Base-by-base conservation (phyloP, 2,888 invertebrate species). In the Erannis defoliaria region DNA sequence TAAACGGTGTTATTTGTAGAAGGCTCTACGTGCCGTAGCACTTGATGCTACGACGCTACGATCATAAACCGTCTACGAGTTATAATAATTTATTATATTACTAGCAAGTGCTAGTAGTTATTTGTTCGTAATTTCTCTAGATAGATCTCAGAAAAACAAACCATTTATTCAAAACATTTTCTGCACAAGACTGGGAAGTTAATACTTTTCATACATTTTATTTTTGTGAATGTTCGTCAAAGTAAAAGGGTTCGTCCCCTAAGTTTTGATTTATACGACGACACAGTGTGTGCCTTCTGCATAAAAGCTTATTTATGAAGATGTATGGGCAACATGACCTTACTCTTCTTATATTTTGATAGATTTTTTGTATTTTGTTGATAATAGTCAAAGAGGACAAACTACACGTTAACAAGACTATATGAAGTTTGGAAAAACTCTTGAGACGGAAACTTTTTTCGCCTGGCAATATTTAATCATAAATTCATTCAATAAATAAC, bases 201-300 rank as follows among this genome's bases (percentile, higher is more conserved):
- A 26, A 14, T 14, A 43, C 8, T 26, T 45, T 45, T 42, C n/a
- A 1, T 14, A 26, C 16, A 26, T 45, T 45, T 45, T 45, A 26
- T 57, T 35, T 49, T 45, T 14, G 35, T 43, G 14, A 10, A n/a
- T 21, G 19, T 18, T 33, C 48, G n/a, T 59, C 58, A 56, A 51
- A 42, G 40, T 31, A 42, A 54, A 38, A 57, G 42, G 54, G 49
- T 42, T 53, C 51, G 59, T 59, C 49, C 26, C 37, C 16, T 19
- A 66, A 66, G 63, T 66, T 66, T 40, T 60, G 59, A 66, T 63
- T 62, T 66, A 66, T 66, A 19, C 14, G 9, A 29, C 33, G 55
- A 48, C 61, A 38, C 26, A 54, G 26, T 50, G 40, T 54, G 23
- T 16, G 29, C 33, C 31, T 42, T 21, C 21, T 31, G 40, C 31